A percentile compares a stretch with the other conserved stretches of the same genome.
These are phyloP conservation scores for Wasmannia auropunctata DNA, from an alignment of 1,140 invertebrate species.

Conservation along the genomic window DNA sequence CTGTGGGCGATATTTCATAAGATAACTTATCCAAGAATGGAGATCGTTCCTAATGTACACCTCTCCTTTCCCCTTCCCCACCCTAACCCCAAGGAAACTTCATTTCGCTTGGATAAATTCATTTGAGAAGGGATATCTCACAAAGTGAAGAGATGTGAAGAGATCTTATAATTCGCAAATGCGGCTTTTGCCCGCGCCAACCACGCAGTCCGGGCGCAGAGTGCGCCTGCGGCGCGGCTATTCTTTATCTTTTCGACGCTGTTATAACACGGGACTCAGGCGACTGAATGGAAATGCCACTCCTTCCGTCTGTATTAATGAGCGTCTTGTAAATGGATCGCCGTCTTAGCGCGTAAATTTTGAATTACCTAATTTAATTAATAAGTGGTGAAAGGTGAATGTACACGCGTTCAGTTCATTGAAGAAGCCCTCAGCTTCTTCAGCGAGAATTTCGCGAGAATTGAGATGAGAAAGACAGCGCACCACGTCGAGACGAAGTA, in stretches of 20 bases:
- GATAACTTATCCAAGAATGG: background rate
- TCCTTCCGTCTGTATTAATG: conserved; percentile 15
- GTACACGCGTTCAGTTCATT: background rate
- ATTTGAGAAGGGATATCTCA: background rate
- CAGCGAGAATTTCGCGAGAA: background rate
- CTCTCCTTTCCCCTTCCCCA: background rate
- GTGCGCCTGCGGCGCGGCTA: background rate
- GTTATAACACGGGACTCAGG: conserved; percentile 10
- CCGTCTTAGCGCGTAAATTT: background rate
- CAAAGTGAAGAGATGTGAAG: no score
- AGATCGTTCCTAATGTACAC: background rate
- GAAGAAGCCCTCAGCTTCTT: background rate
- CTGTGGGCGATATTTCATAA: background rate
- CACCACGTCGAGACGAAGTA: background rate
- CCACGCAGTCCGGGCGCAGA: background rate
- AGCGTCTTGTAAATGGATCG: conserved; percentile 27
- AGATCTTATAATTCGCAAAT: background rate
- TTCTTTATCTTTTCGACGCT: background rate
- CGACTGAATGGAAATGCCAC: conserved; percentile 38
- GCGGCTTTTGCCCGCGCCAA: background rate
- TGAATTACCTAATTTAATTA: conserved; percentile 15
- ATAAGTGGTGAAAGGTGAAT: background rate
- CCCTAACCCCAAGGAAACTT: background rate
- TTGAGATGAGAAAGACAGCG: background rate
- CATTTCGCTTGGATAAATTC: conserved; percentile 5